Evolutionary conservation across 1,140 invertebrate genomes (phyloP), one percentile per base, ranked within the genome.

Genomic region (Idris sp.): DNA sequence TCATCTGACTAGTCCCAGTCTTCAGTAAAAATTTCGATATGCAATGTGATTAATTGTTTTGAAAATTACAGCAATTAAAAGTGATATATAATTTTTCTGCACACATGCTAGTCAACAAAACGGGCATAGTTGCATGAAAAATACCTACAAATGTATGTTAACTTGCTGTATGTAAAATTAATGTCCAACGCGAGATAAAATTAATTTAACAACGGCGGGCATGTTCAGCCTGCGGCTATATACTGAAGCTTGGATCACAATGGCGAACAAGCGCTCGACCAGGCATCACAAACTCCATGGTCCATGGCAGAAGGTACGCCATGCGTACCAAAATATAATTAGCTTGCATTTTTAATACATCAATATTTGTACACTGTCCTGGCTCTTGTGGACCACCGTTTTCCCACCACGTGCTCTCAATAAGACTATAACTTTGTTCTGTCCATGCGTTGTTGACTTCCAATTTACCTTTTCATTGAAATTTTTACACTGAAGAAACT

Each of bases 311-410:
- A 65, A 61, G 41, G 56, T 62, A 51, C 69, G 51, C 54, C 77
- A 74, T 79, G 73, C 73, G 54, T 38, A 86, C 81, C 84, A 86
- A 87, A 88, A 88, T 84, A 88, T 88, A 88, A 88, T 88, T 88
- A 87, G 85, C 81, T 75, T 86, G 84, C 82, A 88, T 87, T 86
- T 81, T 88, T 87, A 86, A 88, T 86, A 82, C 82, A 85, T 82
- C 83, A 88, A 88, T 88, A 87, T 88, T 88, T 88, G 85, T 76
- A 81, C 76, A 62, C 83, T 86, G 79, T 85, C 86, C 85, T 81
- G 80, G 76, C 78, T 78, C 74, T 75, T 31, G 71, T 56, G 46
- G 49, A 56, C 53, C 65, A 22, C 31, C 71, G 68, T 71, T 58
- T 61, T 72, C 77, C 67, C 71, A 68, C 68, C 58, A 61, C 74